Evolutionary conservation across 2,113 vertebrate genomes (phyloP), one percentile per base, ranked within the genome.

Genomic region (Pygoscelis adeliae): DNA sequence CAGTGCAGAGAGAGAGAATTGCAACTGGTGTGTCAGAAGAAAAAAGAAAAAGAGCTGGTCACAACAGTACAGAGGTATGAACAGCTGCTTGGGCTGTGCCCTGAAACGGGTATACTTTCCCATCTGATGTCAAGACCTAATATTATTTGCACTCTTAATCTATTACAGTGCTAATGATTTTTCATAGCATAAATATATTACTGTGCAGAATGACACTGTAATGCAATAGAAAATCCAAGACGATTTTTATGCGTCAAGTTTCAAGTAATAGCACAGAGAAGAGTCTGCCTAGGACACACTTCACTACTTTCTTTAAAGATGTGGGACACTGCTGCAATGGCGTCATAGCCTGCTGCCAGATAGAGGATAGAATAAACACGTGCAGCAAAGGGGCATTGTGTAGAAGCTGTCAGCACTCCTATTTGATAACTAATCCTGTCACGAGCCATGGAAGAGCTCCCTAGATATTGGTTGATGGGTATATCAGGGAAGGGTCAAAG

Each of bases 61-160:
- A 98, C 98, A 15, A 98, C 99, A 22, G 99, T 99, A 18, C 99
- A 99, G 93, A 99, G 99, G 99, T 99, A 98, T n/a, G 92, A 87
- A 58, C 46, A 93, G n/a, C 49, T 26, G 42, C 13, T 67, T 26
- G 27, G 46, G 59, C 70, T 89, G 40, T 74, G 32, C n/a, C 47
- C 38, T 50, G 56, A 15, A 50, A 26, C 2, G 13, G 6, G 1
- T 56, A 15, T 83, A 3, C 17, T 73, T 47, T 69, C 19, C 32
- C 44, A 42, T n/a, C 42, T 73, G 15, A n/a, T 91, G 65, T 66
- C 50, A 71, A 59, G 19, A 49, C 40, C 9, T 46, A 18, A 25
- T 53, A 22, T 62, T 67, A 13, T 62, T 67, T 71, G 4, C 14
- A 21, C 5, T 61, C 56, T 27, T 25, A 49, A 32, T 83, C 49